A percentile compares a stretch with the other conserved stretches of the same genome.
phyloP scores from a whole-genome alignment of 2,888 invertebrate genomes.

The Cyclophora albipunctata region DNA sequence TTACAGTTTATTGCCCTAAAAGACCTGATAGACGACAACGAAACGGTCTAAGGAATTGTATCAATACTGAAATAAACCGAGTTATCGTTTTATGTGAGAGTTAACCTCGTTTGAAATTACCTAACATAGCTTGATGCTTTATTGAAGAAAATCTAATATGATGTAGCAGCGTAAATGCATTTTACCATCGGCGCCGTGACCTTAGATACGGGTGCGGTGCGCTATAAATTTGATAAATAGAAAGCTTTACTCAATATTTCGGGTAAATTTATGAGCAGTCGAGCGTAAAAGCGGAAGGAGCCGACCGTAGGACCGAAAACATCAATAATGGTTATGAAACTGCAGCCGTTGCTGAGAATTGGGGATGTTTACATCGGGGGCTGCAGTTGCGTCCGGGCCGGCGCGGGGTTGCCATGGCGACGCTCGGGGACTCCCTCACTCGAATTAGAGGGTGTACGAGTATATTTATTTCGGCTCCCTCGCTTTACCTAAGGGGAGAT shows the following conservation, averaged over 20 bases:
- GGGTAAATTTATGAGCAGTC: constrained; percentile 43
- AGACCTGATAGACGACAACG: no score
- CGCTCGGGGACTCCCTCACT: constrained; percentile 43
- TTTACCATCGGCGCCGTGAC: constrained; percentile 36
- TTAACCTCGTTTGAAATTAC: constrained; percentile 13
- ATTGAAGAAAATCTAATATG: constrained; percentile 19
- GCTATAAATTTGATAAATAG: constrained; percentile 59
- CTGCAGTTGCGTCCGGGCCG: constrained; percentile 41
- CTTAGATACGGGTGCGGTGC: constrained; percentile 38
- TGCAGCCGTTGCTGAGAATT: constrained; percentile 26
- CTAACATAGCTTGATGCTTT: constrained; percentile 10
- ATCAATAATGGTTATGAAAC: constrained; percentile 54
- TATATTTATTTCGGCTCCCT: constrained; percentile 62
- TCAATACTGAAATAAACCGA: no score
- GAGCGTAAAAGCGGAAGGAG: constrained; percentile 43
- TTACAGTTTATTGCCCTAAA: no score
- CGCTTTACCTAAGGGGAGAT: constrained; percentile 61
- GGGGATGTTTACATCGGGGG: constrained; percentile 40
- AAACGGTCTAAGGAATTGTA: no score
- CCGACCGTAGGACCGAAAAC: constrained; percentile 39
- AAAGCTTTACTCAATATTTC: constrained; percentile 53
- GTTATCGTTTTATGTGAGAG: constrained; percentile 7
- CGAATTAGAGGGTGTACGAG: constrained; percentile 65
- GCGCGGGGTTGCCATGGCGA: constrained; percentile 41
- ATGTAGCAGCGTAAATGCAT: constrained; percentile 34